A percentile compares a stretch with the other conserved stretches of the same genome.
Evolutionary conservation across 2,888 invertebrate genomes (phyloP).

Genomic region (Leptopilina drosophilae): DNA sequence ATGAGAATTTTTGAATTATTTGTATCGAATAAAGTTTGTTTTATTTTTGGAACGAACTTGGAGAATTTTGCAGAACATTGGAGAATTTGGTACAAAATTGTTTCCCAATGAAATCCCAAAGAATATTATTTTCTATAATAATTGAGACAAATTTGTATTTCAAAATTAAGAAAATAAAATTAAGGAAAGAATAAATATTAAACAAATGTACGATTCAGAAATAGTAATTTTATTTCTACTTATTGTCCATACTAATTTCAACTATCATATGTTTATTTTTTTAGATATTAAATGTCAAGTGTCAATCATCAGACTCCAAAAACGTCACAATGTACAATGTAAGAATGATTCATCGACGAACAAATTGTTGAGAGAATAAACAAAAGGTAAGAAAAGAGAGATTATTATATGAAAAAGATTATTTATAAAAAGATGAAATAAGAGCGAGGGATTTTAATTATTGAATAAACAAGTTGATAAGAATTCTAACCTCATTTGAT

Average conservation of each 20-base stretch:
- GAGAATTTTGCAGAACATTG: not conserved
- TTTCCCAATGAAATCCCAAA: too few species aligned
- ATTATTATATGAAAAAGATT: not conserved
- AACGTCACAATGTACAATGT: not conserved
- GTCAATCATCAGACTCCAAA: not conserved
- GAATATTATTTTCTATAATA: too few species aligned
- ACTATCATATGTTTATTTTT: not conserved
- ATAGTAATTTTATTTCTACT: not conserved
- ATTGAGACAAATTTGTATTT: too few species aligned
- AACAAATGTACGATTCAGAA: too few species aligned
- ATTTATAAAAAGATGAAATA: not conserved
- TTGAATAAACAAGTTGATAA: not conserved
- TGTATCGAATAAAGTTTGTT: not conserved
- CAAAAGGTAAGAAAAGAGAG: not conserved
- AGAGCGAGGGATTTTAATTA: not conserved
- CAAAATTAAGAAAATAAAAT: too few species aligned
- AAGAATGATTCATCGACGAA: not conserved
- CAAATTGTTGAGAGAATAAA: not conserved
- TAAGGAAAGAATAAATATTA: too few species aligned
- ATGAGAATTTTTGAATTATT: not conserved
- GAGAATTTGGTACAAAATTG: not conserved
- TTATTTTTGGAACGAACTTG: not conserved
- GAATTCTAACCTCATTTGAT: constrained; percentile 8
- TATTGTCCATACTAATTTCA: too few species aligned
- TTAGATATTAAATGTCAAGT: not conserved